Evolutionary conservation across 2,113 vertebrate genomes (phyloP).

Genomic region (Pyrgilauda ruficollis): DNA sequence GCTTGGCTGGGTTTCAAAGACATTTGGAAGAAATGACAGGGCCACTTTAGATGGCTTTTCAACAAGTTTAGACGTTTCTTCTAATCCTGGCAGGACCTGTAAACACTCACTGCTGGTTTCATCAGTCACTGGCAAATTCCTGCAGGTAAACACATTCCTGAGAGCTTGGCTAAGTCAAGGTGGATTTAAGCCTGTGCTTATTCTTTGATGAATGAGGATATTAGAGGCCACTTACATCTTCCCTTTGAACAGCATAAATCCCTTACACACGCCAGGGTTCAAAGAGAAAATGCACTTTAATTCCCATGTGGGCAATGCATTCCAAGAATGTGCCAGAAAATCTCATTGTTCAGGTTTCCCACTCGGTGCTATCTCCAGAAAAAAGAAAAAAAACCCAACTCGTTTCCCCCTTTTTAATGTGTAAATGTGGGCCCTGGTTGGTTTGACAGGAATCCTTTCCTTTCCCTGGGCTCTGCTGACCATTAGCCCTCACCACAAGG

Average conservation of each 20-base stretch:
- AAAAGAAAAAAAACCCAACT: neutral
- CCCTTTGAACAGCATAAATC: conserved; percentile 52
- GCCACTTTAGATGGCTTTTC: neutral
- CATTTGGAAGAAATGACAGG: neutral
- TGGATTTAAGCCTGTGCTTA: conserved; percentile 30
- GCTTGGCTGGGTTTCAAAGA: conserved; percentile 5
- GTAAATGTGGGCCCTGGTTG: neutral
- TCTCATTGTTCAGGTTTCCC: conserved; percentile 7
- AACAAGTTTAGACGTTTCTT: neutral
- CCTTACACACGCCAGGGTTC: neutral
- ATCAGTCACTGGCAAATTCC: neutral
- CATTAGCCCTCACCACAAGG: neutral
- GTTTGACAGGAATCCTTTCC: neutral
- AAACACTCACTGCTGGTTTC: neutral
- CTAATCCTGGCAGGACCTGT: conserved; percentile 6
- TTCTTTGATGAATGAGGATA: conserved; percentile 44
- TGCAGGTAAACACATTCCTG: conserved; percentile 51
- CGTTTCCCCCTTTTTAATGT: neutral
- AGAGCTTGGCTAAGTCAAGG: conserved; percentile 15
- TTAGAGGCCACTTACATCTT: conserved; percentile 19
- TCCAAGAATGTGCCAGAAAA: conserved; percentile 27
- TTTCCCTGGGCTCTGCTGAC: neutral
- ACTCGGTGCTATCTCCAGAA: neutral
- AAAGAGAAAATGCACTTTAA: conserved; percentile 43
- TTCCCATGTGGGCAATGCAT: neutral